phyloP scores from a whole-genome alignment of 23 tunicate species.

The Halocynthia roretzi region DNA sequence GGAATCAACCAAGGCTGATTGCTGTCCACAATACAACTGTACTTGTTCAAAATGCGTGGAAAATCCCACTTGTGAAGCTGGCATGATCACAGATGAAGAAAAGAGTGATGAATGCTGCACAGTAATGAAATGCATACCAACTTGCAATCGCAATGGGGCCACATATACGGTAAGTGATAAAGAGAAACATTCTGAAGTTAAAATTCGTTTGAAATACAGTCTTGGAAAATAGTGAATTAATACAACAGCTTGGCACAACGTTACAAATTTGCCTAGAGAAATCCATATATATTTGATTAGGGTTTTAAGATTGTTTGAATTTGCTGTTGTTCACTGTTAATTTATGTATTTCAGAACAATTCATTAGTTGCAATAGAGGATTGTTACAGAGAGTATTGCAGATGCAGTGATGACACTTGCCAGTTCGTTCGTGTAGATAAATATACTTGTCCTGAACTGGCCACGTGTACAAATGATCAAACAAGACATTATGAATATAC shows the following conservation, averaged over 20 bases:
- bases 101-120: background rate
- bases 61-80: slow-evolving; percentile 13
- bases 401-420: slow-evolving; percentile 12
- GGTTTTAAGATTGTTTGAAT: too few species aligned
- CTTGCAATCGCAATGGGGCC: background rate
- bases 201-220: too few species aligned
- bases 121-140: slow-evolving; percentile 16
- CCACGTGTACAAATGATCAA: slow-evolving; percentile 4
- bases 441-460: background rate
- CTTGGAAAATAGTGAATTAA: too few species aligned
- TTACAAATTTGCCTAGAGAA: too few species aligned
- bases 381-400: slow-evolving; percentile 2
- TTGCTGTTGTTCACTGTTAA: background rate
- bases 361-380: background rate
- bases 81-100: background rate
- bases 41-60: background rate
- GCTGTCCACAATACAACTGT: background rate
- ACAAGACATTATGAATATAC: background rate
- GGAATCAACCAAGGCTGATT: background rate
- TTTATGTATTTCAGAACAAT: background rate
- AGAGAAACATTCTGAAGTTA: background rate
- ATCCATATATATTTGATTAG: too few species aligned
- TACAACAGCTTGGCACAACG: too few species aligned
- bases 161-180: background rate
- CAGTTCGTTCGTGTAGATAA: background rate